Evolutionary conservation across 2,113 vertebrate species (phyloP).

Genomic region (Ciconia boyciana): DNA sequence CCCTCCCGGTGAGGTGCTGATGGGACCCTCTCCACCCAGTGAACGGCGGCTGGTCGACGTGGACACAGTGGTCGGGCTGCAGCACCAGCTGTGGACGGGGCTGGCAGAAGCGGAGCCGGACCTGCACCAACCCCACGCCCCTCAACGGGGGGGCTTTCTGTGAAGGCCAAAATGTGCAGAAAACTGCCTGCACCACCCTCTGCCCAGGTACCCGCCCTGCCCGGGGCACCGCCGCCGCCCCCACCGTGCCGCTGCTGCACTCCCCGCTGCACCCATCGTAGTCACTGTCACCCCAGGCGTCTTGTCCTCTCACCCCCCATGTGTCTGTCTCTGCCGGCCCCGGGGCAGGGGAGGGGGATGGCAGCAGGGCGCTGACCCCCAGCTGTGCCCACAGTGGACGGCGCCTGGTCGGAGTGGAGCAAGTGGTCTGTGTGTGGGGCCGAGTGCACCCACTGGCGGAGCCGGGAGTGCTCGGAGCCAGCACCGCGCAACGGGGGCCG

Average conservation of each 20-base stretch:
- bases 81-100: conserved; percentile 95
- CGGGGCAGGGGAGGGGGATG: neutral
- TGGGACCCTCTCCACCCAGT: conserved; percentile 77
- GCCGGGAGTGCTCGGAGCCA: conserved; percentile 92
- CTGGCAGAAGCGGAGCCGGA: conserved; percentile 99
- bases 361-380: neutral
- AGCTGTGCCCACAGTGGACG: conserved; percentile 79
- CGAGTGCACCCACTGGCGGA: conserved; percentile 95
- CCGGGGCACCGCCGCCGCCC: neutral
- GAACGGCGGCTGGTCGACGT: conserved; percentile 98
- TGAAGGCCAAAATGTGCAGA: conserved; percentile 98
- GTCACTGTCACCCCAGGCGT: neutral
- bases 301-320: neutral
- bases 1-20: neutral
- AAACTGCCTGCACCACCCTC: conserved; percentile 96
- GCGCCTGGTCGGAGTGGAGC: conserved; percentile 96
- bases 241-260: conserved; percentile 4
- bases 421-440: conserved; percentile 92
- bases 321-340: conserved; percentile 14
- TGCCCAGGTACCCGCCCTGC: conserved; percentile 86
- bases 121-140: conserved; percentile 97
- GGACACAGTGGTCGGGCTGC: conserved; percentile 98
- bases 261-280: neutral
- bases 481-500: conserved; percentile 90
- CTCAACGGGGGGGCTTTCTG: conserved; percentile 97